Conservation (phyloP, 2,888 invertebrate genomes). For the Stegana nigrithorax region DNA sequence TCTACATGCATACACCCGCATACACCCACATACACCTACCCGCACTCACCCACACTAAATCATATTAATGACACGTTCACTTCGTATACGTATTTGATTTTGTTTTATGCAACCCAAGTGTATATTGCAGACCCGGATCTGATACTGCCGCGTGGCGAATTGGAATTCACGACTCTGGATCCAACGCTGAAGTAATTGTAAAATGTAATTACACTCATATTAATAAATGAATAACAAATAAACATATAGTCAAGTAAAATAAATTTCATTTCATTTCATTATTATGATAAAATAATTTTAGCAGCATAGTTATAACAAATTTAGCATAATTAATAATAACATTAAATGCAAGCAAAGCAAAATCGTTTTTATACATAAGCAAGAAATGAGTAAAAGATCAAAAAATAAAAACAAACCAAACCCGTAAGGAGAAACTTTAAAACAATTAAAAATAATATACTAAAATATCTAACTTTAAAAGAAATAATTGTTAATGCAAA, state of each 20-base stretch:
- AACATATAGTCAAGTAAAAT: conserved; percentile 48
- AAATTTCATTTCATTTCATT: too few species aligned
- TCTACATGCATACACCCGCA: conserved; percentile 24
- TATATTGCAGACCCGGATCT: conserved; percentile 70
- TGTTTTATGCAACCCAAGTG: conserved; percentile 66
- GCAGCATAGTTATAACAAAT: not conserved
- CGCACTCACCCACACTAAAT: conserved; percentile 20
- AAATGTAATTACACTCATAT: conserved; percentile 52
- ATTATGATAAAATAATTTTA: too few species aligned
- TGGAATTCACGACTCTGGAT: conserved; percentile 69
- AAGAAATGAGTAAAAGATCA: conserved; percentile 19
- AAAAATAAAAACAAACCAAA: not conserved
- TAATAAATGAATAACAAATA: conserved; percentile 25
- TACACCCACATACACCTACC: conserved; percentile 20
- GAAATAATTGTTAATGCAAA: not conserved
- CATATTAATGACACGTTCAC: conserved; percentile 15
- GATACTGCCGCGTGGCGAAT: conserved; percentile 69
- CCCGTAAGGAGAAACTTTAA: not conserved
- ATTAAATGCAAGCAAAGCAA: not conserved
- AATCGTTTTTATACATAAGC: conserved; percentile 17
- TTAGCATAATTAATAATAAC: not conserved
- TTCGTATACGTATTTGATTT: conserved; percentile 43
- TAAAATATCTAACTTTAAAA: not conserved
- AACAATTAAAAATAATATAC: not conserved
- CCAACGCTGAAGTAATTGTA: conserved; percentile 66